A percentile compares a stretch with the other conserved stretches of the same genome.
Conservation (phyloP, 1,140 invertebrate genomes). For the Meloidogyne exigua region DNA sequence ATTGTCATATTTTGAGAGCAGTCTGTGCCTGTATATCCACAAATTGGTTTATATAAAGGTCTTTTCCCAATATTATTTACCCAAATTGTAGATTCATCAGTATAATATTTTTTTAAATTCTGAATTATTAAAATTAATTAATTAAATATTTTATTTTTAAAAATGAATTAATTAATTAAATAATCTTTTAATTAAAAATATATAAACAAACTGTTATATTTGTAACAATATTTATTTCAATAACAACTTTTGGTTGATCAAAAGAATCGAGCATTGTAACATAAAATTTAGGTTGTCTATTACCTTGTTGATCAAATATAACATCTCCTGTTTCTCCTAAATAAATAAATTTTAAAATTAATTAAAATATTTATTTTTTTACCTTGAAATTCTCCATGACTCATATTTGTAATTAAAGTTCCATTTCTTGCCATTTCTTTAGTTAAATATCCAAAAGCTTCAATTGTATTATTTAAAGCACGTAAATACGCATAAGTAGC, state of each 20-base stretch:
- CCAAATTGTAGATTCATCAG: constrained; percentile 26
- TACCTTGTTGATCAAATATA: constrained; percentile 40
- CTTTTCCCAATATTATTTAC: neutral
- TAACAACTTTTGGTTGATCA: constrained; percentile 26
- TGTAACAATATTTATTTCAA: constrained; percentile 12
- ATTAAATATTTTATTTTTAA: neutral
- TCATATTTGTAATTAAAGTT: constrained; percentile 14
- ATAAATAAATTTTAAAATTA: constrained; percentile 8
- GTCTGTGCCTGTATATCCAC: constrained; percentile 41
- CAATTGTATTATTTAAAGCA: constrained; percentile 37
- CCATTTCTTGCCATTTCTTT: constrained; percentile 24
- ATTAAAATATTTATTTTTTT: neutral
- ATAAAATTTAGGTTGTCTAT: constrained; percentile 39
- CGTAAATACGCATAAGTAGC: constrained; percentile 34
- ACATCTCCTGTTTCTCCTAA: constrained; percentile 45
- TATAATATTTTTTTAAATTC: constrained; percentile 18
- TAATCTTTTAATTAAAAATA: neutral
- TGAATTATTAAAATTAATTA: constrained; percentile 5
- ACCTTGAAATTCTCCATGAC: constrained; percentile 20
- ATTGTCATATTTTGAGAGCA: constrained; percentile 23
- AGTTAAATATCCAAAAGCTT: neutral
- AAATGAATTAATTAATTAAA: neutral
- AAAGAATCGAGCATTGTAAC: constrained; percentile 22
- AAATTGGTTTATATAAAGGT: constrained; percentile 36
- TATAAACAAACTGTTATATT: constrained; percentile 37